Conservation (phyloP, 2,797 vertebrate genomes). For the Chelonia mydas region DNA sequence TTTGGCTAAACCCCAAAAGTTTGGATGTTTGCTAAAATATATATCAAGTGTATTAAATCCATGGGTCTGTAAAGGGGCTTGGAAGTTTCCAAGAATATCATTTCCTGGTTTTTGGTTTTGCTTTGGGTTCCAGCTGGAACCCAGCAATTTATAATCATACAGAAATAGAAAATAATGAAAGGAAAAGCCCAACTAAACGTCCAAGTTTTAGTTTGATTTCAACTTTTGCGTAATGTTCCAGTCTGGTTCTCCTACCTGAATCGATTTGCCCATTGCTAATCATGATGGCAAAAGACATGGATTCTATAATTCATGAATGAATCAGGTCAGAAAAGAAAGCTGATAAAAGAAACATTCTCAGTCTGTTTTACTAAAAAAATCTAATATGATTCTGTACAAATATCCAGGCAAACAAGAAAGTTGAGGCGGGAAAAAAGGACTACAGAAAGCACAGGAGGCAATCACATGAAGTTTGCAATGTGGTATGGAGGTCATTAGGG, state of each 20-base stretch:
- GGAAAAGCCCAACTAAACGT: neutral
- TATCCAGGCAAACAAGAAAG: neutral
- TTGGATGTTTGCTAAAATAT: neutral
- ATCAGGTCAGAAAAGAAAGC: neutral
- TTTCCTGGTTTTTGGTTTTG: neutral
- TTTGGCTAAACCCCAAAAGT: neutral
- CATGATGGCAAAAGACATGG: neutral
- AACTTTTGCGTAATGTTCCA: neutral
- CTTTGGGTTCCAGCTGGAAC: neutral
- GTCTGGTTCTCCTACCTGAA: neutral
- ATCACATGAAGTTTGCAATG: slow-evolving; percentile 53
- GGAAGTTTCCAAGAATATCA: neutral
- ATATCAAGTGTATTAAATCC: neutral
- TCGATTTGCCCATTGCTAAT: neutral
- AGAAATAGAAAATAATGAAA: neutral
- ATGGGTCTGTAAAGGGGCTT: neutral
- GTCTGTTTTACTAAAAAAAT: neutral
- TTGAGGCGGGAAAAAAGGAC: neutral
- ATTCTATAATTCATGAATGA: neutral
- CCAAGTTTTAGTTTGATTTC: neutral
- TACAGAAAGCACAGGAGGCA: neutral
- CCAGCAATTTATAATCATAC: neutral
- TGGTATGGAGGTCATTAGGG: slow-evolving; percentile 13
- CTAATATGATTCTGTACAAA: neutral
- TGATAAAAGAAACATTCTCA: neutral